Percentiles rank a stretch among this genome's conserved stretches.
These are phyloP conservation scores for Uloborus plumipes DNA, from an alignment of 2,888 invertebrate species.

Conservation along the genomic window DNA sequence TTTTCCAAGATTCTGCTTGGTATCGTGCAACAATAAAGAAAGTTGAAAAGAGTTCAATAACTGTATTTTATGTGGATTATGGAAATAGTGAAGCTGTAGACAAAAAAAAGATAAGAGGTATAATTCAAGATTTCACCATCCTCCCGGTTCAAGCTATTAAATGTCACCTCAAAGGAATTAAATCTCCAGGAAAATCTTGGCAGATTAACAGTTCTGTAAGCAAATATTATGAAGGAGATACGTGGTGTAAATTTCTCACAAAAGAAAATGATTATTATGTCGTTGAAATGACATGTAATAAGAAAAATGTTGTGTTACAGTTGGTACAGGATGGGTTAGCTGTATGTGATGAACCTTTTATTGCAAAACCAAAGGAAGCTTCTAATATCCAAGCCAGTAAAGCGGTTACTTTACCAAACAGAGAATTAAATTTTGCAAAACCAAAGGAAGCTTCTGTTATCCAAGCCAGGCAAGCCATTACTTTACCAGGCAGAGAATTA, in stretches of 20 bases:
- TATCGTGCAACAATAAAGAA: conserved; percentile 68
- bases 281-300: conserved; percentile 44
- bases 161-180: conserved; percentile 54
- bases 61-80: conserved; percentile 56
- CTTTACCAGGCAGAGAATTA: not conserved
- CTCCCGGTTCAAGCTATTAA: conserved; percentile 63
- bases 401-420: not conserved
- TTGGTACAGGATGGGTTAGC: conserved; percentile 37
- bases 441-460: not conserved
- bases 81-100: conserved; percentile 54
- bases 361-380: not conserved
- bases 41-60: conserved; percentile 23
- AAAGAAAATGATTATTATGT: conserved; percentile 40
- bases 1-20: conserved; percentile 69
- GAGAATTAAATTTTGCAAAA: conserved; percentile 14
- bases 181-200: conserved; percentile 37
- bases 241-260: conserved; percentile 43
- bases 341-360: not conserved
- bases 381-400: not conserved
- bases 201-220: conserved; percentile 13
- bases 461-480: not conserved
- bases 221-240: conserved; percentile 54
- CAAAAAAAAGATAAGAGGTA: conserved; percentile 33
- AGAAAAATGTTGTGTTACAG: conserved; percentile 31
- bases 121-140: conserved; percentile 52